phyloP scores from a whole-genome alignment of 2,888 invertebrate genomes.

The Mesoligia furuncula region DNA sequence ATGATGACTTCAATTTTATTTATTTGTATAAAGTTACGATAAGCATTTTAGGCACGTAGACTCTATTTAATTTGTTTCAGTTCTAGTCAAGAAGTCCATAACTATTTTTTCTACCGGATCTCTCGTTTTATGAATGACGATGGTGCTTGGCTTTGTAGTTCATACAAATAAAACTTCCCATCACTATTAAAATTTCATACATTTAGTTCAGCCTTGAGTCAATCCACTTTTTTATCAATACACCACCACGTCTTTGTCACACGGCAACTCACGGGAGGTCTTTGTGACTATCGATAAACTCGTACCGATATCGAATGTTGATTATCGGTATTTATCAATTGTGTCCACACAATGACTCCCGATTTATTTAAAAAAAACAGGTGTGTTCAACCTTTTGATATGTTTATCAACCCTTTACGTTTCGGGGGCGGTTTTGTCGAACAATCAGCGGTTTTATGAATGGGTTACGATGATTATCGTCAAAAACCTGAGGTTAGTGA shows the following conservation, averaged over 20 bases:
- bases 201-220: slow-evolving; percentile 44
- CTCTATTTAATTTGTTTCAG: background rate
- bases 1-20: background rate
- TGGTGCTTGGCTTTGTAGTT: background rate
- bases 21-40: background rate
- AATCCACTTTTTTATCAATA: slow-evolving; percentile 57
- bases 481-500: slow-evolving; percentile 86
- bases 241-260: slow-evolving; percentile 65
- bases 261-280: slow-evolving; percentile 82
- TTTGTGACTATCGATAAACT: slow-evolving; percentile 77
- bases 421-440: slow-evolving; percentile 83
- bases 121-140: background rate
- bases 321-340: slow-evolving; percentile 87
- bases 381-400: slow-evolving; percentile 87
- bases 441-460: slow-evolving; percentile 86
- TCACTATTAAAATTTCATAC: slow-evolving; percentile 26
- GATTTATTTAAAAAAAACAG: slow-evolving; percentile 87
- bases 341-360: slow-evolving; percentile 83
- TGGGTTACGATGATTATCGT: slow-evolving; percentile 86
- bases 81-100: background rate
- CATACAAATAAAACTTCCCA: background rate
- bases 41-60: background rate
- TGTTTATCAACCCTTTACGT: slow-evolving; percentile 89
- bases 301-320: slow-evolving; percentile 80
- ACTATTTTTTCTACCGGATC: background rate